Base-by-base conservation (phyloP, 2,888 invertebrate species). In the Acanthosoma haemorrhoidale region DNA sequence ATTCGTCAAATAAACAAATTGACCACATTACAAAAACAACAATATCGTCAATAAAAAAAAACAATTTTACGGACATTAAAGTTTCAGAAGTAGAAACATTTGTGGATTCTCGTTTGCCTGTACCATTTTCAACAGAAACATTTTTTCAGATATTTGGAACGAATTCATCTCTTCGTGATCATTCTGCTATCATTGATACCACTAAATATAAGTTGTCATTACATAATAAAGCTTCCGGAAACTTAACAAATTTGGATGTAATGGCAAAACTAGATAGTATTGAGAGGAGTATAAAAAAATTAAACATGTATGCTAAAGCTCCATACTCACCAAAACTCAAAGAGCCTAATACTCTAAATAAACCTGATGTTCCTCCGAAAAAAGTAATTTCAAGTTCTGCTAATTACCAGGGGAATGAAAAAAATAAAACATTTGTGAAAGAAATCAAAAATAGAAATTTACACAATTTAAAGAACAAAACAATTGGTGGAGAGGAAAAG, bases 111-210 rank as follows among this genome's bases (percentile, higher is more conserved):
- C 38, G 73, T 32, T 29, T 73, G 11, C 71, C 73, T 3, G 51
- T 70, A 13, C 71, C 73, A 15, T 73, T 73, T 71, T 67, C 60
- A 5, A 73, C 71, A n/a, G 71, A 73, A 68, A 68, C 73, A 39
- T 58, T 68, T 39, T 71, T 71, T 57, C 71, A 73, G 69, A 58
- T 73, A n/a, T 43, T 43, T 34, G 73, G 73, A 34, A 32, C 71
- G 18, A 71, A 43, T 18, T 11, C 25, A 15, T 29, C 21, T 3
- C 15, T 60, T 13, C 15, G 21, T 13, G 34, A 34, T 29, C 60
- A 60, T 60, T 34, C 36, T 4, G 29, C 60, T 15, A 4, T 32
- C 15, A 36, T 60, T 9, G 16, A 60, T 36, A 29, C 18, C 18
- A 15, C 60, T 4, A 60, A 60, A 60, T 16, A 11, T 34, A 60